These are phyloP conservation scores for Vicugna pacos DNA, from an alignment of 2,113 vertebrate species.

Conservation along the genomic window DNA sequence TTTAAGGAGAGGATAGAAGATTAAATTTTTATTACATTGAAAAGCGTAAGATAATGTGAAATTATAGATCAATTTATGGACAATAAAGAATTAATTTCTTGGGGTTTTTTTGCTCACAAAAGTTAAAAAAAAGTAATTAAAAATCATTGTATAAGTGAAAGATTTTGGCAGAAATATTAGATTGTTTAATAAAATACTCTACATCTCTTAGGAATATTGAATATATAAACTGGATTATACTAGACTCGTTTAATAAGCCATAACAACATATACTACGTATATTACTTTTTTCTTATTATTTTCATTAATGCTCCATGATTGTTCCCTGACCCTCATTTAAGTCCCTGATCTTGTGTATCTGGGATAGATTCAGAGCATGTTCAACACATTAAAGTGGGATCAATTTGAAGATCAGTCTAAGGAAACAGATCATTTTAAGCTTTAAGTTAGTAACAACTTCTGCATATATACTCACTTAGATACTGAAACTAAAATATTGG, in stretches of 20 bases:
- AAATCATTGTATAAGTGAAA: conserved; percentile 29
- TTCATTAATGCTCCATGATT: neutral
- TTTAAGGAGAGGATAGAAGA: neutral
- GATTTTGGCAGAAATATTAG: conserved; percentile 15
- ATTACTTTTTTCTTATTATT: conserved; percentile 4
- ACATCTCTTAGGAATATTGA: neutral
- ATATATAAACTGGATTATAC: neutral
- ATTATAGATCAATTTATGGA: neutral
- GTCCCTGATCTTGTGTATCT: neutral
- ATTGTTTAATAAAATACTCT: conserved; percentile 49
- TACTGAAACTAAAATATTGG: conserved; percentile 3
- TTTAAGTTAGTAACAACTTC: neutral
- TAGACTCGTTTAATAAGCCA: neutral
- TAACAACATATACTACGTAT: neutral
- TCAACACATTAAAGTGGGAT: neutral
- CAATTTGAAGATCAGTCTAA: neutral
- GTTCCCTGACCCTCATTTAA: conserved; percentile 5
- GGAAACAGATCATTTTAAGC: neutral
- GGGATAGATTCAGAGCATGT: neutral
- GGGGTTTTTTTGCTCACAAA: neutral
- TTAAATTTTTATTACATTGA: conserved; percentile 15
- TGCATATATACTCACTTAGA: neutral
- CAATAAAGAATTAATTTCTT: neutral
- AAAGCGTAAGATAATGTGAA: neutral
- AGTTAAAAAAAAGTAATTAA: neutral